These are phyloP conservation scores for Aethina tumida DNA, from an alignment of 1,140 invertebrate genomes.

Conservation along the genomic window DNA sequence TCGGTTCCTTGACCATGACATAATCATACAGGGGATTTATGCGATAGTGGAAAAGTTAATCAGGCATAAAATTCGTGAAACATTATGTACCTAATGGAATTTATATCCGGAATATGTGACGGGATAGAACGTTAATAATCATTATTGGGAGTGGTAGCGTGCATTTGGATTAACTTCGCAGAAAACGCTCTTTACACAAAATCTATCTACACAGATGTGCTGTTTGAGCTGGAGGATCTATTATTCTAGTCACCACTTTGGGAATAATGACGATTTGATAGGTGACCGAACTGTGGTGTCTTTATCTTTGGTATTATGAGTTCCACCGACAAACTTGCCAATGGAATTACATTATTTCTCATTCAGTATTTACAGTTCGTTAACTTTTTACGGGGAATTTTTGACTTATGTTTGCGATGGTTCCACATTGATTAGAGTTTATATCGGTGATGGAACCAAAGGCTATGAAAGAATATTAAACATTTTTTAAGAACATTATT, in stretches of 20 bases:
- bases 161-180: conserved; percentile 60
- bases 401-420: conserved; percentile 47
- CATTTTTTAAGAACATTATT: too few species aligned
- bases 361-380: conserved; percentile 53
- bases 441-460: too few species aligned
- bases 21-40: too few species aligned
- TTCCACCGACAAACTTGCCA: conserved; percentile 85
- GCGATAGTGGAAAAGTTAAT: too few species aligned
- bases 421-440: conserved; percentile 45
- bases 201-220: conserved; percentile 60
- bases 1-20: too few species aligned
- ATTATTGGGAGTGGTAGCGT: conserved; percentile 55
- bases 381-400: conserved; percentile 39
- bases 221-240: conserved; percentile 72
- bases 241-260: conserved; percentile 81
- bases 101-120: too few species aligned
- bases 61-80: too few species aligned
- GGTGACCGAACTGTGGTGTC: conserved; percentile 74
- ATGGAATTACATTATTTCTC: conserved; percentile 74
- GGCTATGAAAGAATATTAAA: too few species aligned
- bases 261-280: conserved; percentile 82
- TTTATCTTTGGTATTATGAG: conserved; percentile 97
- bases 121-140: too few species aligned
- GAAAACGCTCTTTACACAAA: conserved; percentile 50
- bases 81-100: too few species aligned